Conservation (phyloP, 1,140 invertebrate genomes). For the Sycophila sp. region DNA sequence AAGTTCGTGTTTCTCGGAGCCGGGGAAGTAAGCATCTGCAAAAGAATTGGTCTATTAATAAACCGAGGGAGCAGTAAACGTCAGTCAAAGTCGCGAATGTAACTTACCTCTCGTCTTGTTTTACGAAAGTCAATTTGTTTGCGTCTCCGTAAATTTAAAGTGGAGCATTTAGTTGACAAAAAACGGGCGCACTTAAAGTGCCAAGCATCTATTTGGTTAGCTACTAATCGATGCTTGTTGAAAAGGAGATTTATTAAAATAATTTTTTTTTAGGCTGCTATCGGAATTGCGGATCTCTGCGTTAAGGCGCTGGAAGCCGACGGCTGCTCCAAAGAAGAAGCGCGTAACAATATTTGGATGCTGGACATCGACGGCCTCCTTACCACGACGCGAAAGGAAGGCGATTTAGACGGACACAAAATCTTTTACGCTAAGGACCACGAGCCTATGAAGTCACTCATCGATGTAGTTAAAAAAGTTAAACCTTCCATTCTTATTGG, state of each 20-base stretch:
- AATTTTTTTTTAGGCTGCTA: slow-evolving; percentile 86
- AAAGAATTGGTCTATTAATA: too few relatives aligned
- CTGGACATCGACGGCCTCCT: slow-evolving; percentile 86
- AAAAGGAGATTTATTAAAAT: too few relatives aligned
- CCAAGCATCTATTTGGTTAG: too few relatives aligned
- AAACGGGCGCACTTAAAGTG: too few relatives aligned
- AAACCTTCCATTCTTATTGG: slow-evolving; percentile 89
- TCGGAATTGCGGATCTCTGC: slow-evolving; percentile 88
- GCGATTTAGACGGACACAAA: slow-evolving; percentile 81
- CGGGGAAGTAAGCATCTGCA: slow-evolving; percentile 83
- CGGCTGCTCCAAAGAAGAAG: slow-evolving; percentile 79
- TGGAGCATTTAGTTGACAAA: too few relatives aligned
- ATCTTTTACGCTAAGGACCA: slow-evolving; percentile 85
- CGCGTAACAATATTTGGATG: slow-evolving; percentile 87
- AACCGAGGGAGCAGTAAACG: too few relatives aligned
- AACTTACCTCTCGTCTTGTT: too few relatives aligned
- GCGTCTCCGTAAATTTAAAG: too few relatives aligned
- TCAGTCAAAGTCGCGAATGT: too few relatives aligned
- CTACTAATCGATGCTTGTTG: too few relatives aligned
- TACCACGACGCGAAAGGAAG: slow-evolving; percentile 78
- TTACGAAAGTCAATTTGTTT: too few relatives aligned
- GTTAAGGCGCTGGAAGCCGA: slow-evolving; percentile 88
- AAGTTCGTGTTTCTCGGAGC: slow-evolving; percentile 92
- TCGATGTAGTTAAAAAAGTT: slow-evolving; percentile 81
- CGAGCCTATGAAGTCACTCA: slow-evolving; percentile 78